A percentile compares a stretch with the other conserved stretches of the same genome.
Evolutionary conservation across 92 coral and sea anemone genomes (phyloP).

Genomic region (Phymanthus crucifer): DNA sequence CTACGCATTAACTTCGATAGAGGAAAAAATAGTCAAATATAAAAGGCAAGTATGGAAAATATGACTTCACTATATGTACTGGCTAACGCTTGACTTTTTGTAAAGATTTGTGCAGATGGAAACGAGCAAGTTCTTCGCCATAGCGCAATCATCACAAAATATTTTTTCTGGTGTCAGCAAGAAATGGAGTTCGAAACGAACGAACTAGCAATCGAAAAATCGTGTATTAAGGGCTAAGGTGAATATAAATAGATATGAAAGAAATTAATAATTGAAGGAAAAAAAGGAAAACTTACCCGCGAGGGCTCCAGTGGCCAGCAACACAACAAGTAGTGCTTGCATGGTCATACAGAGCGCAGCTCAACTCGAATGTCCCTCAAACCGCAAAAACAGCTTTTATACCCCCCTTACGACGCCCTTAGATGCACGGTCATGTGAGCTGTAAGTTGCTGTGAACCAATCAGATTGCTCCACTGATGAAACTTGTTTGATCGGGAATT

Average conservation of each 20-base stretch:
- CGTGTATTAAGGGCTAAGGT: not conserved
- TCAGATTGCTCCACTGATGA: not conserved
- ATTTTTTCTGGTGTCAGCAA: not conserved
- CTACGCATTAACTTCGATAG: not conserved
- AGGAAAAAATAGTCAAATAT: not conserved
- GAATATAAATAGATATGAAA: not conserved
- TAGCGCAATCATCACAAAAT: not conserved
- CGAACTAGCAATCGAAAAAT: not conserved
- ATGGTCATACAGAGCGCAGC: conserved; percentile 38
- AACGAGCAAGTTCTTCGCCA: not conserved
- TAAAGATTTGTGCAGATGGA: not conserved
- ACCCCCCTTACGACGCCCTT: conserved; percentile 2
- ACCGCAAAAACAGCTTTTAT: not conserved
- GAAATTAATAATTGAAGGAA: not conserved
- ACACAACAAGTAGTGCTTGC: conserved; percentile 69
- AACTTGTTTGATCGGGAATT: conserved; percentile 27
- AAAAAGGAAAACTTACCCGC: conserved; percentile 74
- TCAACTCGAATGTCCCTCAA: not conserved
- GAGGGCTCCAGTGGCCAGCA: conserved; percentile 96
- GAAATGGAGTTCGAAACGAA: not conserved
- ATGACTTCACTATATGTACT: conserved; percentile 28
- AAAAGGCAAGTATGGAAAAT: not conserved
- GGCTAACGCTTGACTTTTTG: not conserved
- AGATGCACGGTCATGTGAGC: conserved; percentile 12
- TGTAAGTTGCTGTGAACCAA: conserved; percentile 12